Evolutionary conservation across 2,113 vertebrate species (phyloP).

Genomic region (Natator depressus): DNA sequence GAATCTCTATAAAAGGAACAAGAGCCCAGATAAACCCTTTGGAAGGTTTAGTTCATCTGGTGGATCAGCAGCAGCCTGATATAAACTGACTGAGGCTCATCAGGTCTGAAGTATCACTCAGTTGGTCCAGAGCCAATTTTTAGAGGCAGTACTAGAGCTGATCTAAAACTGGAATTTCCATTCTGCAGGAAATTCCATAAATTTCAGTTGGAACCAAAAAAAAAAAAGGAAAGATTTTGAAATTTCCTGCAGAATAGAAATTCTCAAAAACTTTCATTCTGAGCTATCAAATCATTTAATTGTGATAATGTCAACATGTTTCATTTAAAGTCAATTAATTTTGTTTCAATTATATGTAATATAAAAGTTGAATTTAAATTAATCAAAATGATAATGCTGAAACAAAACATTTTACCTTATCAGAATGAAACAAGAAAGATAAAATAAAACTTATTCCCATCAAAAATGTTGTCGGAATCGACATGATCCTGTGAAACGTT

Average conservation of each 20-base stretch:
- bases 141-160: not conserved
- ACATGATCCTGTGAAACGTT: not conserved
- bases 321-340: not conserved
- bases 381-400: not conserved
- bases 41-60: fast-evolving
- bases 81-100: fast-evolving
- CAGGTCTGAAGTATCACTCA: fast-evolving
- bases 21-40: not conserved
- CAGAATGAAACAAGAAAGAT: not conserved
- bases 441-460: not conserved
- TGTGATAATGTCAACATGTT: not conserved
- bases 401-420: not conserved
- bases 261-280: not conserved
- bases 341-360: not conserved
- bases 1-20: not conserved
- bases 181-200: not conserved
- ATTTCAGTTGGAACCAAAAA: not conserved
- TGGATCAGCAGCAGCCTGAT: not conserved
- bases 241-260: not conserved
- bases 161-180: not conserved
- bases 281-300: not conserved
- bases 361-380: not conserved
- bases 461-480: not conserved
- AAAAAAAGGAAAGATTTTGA: not conserved
- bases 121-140: not conserved